Conservation (phyloP, 1,140 invertebrate species). For the Lineus longissimus region DNA sequence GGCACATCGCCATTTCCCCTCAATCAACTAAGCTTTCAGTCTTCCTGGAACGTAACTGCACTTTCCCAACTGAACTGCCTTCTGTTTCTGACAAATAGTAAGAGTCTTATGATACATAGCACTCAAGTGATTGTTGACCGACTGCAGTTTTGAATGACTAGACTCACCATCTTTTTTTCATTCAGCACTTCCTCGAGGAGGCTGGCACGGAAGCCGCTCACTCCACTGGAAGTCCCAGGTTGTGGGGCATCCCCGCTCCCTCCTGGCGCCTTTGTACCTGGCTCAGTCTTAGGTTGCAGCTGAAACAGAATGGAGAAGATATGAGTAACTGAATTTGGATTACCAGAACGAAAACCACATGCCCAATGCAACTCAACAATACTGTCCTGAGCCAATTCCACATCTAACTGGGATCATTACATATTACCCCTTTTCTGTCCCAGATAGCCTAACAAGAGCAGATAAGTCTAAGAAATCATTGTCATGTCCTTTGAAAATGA, state of each 20-base stretch:
- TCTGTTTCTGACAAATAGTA: too few relatives aligned
- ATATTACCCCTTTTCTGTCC: too few relatives aligned
- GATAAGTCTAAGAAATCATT: too few relatives aligned
- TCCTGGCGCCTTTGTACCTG: conserved; percentile 1
- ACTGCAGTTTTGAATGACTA: not conserved
- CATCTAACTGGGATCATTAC: too few relatives aligned
- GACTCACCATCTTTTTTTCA: conserved; percentile 39
- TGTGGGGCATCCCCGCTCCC: not conserved
- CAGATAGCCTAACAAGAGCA: too few relatives aligned
- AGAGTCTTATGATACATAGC: not conserved
- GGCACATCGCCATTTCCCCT: too few relatives aligned
- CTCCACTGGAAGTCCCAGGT: not conserved
- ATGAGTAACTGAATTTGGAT: not conserved
- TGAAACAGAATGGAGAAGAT: not conserved
- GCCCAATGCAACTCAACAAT: too few relatives aligned
- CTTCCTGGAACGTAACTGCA: too few relatives aligned
- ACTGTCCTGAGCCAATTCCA: too few relatives aligned
- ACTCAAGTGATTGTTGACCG: not conserved
- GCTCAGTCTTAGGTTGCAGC: not conserved
- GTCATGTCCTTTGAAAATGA: too few relatives aligned
- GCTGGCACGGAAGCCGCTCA: conserved; percentile 27
- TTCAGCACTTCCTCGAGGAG: conserved; percentile 41
- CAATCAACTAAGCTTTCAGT: too few relatives aligned
- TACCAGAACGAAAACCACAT: not conserved
- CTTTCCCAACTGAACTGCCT: too few relatives aligned